Evolutionary conservation across 2,888 invertebrate species (phyloP).

Genomic region (Hermaeophaga mercurialis): DNA sequence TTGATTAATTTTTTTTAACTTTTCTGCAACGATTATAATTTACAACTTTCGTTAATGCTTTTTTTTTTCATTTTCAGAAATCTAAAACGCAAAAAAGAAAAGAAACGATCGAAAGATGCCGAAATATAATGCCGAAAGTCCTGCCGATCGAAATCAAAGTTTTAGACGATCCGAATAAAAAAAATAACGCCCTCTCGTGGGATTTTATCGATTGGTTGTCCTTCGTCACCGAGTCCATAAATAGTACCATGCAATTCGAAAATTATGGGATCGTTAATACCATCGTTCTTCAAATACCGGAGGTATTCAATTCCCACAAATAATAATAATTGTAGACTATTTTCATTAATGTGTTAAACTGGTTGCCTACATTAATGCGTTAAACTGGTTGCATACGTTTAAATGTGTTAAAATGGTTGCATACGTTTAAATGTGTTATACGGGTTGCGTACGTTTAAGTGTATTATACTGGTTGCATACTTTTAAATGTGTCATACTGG

Average conservation of each 20-base stretch:
- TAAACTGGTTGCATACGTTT: background rate
- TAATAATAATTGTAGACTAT: no score
- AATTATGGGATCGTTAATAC: slow-evolving; percentile 70
- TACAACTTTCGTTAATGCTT: slow-evolving; percentile 47
- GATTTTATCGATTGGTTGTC: slow-evolving; percentile 74
- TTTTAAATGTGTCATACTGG: no score
- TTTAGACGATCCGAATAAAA: slow-evolving; percentile 34
- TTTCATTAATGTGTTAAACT: no score
- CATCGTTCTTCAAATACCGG: slow-evolving; percentile 72
- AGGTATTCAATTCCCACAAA: slow-evolving; percentile 53
- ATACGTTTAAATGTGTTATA: no score
- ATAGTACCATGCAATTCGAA: slow-evolving; percentile 74
- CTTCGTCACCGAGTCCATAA: slow-evolving; percentile 77
- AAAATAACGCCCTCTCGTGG: slow-evolving; percentile 49
- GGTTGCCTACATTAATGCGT: no score
- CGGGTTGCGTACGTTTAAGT: no score
- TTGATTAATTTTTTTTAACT: no score
- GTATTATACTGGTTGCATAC: no score
- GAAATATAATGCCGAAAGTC: slow-evolving; percentile 45
- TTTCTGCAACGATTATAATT: no score
- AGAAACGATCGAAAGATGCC: slow-evolving; percentile 22
- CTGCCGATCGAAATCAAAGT: slow-evolving; percentile 50
- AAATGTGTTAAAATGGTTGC: no score
- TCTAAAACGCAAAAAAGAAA: slow-evolving; percentile 17
- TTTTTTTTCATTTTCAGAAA: slow-evolving; percentile 25